These are phyloP conservation scores for Aporrectodea caliginosa DNA, from an alignment of 1,140 invertebrate genomes.

Conservation along the genomic window DNA sequence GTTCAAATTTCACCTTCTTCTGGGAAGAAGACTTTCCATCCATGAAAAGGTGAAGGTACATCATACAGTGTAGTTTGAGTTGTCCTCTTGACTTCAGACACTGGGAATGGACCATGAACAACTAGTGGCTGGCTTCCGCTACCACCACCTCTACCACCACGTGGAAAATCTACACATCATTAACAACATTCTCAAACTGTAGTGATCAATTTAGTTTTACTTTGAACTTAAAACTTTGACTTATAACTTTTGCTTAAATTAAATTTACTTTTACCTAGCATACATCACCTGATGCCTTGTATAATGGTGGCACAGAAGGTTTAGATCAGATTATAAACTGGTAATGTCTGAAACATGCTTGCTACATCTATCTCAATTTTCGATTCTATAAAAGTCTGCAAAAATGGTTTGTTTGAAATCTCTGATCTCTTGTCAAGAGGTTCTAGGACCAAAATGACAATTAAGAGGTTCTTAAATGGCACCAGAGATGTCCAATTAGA, in stretches of 20 bases:
- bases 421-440: no score
- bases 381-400: no score
- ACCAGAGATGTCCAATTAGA: no score
- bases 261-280: no score
- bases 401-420: no score
- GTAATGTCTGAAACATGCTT: not conserved
- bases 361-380: no score
- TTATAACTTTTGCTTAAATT: not conserved
- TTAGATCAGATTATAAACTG: not conserved
- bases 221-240: not conserved
- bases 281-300: no score
- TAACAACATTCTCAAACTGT: not conserved
- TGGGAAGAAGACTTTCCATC: slow-evolving; percentile 69
- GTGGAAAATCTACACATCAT: not conserved
- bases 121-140: not conserved
- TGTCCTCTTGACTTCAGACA: not conserved
- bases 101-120: no score
- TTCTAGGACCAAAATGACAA: no score
- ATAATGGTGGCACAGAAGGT: no score
- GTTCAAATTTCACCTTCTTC: slow-evolving; percentile 60
- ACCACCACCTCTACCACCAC: not conserved
- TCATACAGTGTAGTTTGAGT: slow-evolving; percentile 36
- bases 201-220: not conserved
- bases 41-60: slow-evolving; percentile 58
- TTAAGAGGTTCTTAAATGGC: no score